A percentile compares a stretch with the other conserved stretches of the same genome.
Evolutionary conservation across 2,888 invertebrate species (phyloP).

Genomic region (Athalia rosae): DNA sequence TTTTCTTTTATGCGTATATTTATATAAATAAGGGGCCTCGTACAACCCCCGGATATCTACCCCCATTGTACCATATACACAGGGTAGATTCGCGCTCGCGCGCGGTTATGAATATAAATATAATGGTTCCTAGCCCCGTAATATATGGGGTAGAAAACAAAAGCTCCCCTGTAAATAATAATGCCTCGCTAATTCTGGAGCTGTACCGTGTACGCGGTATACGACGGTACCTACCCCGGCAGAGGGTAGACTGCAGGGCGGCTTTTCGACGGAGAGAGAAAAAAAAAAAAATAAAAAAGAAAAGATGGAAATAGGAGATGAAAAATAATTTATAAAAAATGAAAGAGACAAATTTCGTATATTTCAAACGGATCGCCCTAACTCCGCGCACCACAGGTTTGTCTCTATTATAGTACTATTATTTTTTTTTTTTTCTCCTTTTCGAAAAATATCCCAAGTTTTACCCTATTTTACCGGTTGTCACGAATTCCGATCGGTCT

Average conservation of each 20-base stretch:
- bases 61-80: conserved; percentile 46
- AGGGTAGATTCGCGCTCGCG: conserved; percentile 45
- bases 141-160: conserved; percentile 56
- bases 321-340: no score
- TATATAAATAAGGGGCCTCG: no score
- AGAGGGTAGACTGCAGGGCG: conserved; percentile 40
- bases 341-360: conserved; percentile 2
- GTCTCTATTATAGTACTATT: no score
- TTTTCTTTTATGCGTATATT: no score
- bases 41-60: background rate
- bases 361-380: background rate
- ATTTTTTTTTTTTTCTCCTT: no score
- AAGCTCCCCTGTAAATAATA: conserved; percentile 57
- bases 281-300: background rate
- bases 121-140: conserved; percentile 51
- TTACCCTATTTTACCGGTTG: no score
- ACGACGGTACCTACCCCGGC: no score
- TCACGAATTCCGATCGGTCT: no score
- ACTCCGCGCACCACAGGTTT: no score
- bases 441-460: no score
- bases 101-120: conserved; percentile 60
- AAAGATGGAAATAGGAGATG: background rate
- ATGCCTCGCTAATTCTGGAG: conserved; percentile 51
- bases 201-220: background rate
- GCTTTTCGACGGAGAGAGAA: conserved; percentile 15